Percentiles rank a stretch among this genome's conserved stretches.
Evolutionary conservation across 2,113 vertebrate genomes (phyloP).

Genomic region (Oenanthe melanoleuca): DNA sequence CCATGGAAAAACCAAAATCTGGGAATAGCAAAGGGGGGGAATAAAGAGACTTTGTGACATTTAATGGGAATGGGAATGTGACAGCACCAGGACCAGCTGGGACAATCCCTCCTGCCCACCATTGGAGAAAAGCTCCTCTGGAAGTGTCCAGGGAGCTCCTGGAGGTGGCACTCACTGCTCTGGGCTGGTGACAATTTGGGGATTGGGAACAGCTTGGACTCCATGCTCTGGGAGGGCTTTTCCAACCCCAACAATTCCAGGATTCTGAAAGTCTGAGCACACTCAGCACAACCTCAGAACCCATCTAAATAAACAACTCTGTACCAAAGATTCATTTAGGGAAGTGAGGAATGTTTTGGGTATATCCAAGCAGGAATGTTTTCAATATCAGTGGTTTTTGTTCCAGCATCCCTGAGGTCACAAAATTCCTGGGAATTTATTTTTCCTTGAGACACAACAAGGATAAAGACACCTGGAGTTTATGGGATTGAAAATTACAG

Average conservation of each 20-base stretch:
- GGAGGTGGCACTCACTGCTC: neutral
- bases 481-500: neutral
- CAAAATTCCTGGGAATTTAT: neutral
- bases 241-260: neutral
- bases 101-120: neutral
- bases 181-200: too few relatives aligned
- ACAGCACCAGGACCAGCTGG: neutral
- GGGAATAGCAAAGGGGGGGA: neutral
- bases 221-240: accelerated
- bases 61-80: accelerated
- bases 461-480: neutral
- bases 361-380: neutral
- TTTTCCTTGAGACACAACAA: neutral
- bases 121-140: neutral
- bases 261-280: neutral
- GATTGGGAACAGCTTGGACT: too few relatives aligned
- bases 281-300: neutral
- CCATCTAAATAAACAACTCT: neutral
- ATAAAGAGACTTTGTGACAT: neutral
- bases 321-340: neutral
- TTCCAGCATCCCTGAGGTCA: neutral
- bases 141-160: neutral
- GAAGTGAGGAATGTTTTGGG: neutral
- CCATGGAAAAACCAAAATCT: neutral
- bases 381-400: neutral